Evolutionary conservation across 2,888 invertebrate species (phyloP).

Genomic region (Drosophila meridionalis): DNA sequence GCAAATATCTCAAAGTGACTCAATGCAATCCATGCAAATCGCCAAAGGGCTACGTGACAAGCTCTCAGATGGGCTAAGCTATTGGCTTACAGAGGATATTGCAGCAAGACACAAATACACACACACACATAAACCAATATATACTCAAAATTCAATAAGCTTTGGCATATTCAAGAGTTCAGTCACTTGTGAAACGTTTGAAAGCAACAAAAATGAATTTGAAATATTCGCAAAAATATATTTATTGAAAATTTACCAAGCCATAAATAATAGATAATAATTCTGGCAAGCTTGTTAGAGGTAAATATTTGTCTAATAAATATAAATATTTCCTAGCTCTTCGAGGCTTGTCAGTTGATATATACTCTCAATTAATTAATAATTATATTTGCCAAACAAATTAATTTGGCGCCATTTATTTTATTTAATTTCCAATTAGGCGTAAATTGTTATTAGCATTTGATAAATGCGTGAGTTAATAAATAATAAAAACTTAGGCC

Average conservation of each 20-base stretch:
- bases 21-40: conserved; percentile 6
- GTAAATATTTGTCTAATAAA: background rate
- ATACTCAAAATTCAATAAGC: background rate
- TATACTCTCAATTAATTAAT: background rate
- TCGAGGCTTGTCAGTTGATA: background rate
- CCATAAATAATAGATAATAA: background rate
- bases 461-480: conserved; percentile 9
- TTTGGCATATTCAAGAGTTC: conserved; percentile 3
- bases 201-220: background rate
- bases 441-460: conserved; percentile 23
- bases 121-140: background rate
- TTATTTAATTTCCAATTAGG: conserved; percentile 20
- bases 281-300: background rate
- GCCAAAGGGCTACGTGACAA: conserved; percentile 29
- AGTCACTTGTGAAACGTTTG: conserved; percentile 8
- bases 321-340: background rate
- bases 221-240: background rate
- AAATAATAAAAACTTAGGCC: conserved; percentile 5
- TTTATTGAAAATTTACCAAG: background rate
- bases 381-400: conserved; percentile 3
- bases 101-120: background rate
- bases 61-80: conserved; percentile 32
- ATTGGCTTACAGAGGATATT: conserved; percentile 18
- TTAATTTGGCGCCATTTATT: conserved; percentile 7
- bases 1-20: conserved; percentile 29